Evolutionary conservation across 2,797 vertebrate genomes (phyloP).

Genomic region (Poeciliopsis presidionis): DNA sequence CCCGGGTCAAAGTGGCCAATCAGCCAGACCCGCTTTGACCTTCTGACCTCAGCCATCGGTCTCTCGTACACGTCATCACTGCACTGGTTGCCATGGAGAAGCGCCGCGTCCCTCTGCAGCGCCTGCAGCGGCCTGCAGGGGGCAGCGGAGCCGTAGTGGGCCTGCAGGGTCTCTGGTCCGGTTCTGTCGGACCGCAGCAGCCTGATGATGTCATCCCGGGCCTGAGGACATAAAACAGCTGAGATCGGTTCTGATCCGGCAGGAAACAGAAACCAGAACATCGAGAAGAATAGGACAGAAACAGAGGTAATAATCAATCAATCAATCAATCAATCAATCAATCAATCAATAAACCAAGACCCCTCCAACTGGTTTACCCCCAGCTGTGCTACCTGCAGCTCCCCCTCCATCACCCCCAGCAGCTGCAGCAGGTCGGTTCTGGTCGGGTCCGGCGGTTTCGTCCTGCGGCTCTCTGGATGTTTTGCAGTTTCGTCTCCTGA

Average conservation of each 20-base stretch:
- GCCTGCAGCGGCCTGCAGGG: slow-evolving; percentile 87
- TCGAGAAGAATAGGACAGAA: too few relatives aligned
- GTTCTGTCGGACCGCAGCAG: slow-evolving; percentile 89
- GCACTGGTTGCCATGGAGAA: slow-evolving; percentile 73
- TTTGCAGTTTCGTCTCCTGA: slow-evolving; percentile 80
- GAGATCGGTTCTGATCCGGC: neutral
- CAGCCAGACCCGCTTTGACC: neutral
- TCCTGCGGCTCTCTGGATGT: slow-evolving; percentile 66
- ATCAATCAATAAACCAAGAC: neutral
- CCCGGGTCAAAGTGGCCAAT: neutral
- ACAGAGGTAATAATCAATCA: neutral
- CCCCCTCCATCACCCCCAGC: slow-evolving; percentile 96
- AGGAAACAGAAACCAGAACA: too few relatives aligned
- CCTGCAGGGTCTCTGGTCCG: slow-evolving; percentile 88
- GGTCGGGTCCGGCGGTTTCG: slow-evolving; percentile 82
- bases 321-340: neutral
- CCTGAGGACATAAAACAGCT: slow-evolving; percentile 77
- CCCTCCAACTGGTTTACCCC: too few relatives aligned
- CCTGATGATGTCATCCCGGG: slow-evolving; percentile 93
- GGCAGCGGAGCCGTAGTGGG: slow-evolving; percentile 88
- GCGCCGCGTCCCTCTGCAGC: slow-evolving; percentile 87
- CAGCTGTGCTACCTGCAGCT: slow-evolving; percentile 86
- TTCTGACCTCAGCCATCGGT: slow-evolving; percentile 89
- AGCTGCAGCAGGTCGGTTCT: slow-evolving; percentile 89
- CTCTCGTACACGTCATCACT: slow-evolving; percentile 90